These are phyloP conservation scores for Rhimphoctona megacephalus DNA, from an alignment of 2,888 invertebrate species.

Conservation along the genomic window DNA sequence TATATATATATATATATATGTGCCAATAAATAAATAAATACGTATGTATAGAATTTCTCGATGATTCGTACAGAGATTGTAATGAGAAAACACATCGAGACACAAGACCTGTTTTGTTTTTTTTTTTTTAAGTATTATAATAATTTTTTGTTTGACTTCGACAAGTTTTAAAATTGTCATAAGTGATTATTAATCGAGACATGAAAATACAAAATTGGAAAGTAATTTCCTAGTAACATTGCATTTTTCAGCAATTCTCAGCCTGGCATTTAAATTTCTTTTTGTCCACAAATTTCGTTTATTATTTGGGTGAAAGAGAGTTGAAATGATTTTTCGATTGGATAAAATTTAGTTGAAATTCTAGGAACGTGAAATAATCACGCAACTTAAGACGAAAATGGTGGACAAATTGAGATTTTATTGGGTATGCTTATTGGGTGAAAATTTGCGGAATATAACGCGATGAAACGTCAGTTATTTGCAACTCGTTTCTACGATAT, in stretches of 20 bases:
- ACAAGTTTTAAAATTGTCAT: not conserved
- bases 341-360: not conserved
- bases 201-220: conserved; percentile 54
- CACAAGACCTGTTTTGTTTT: conserved; percentile 2
- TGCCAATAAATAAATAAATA: conserved; percentile 3
- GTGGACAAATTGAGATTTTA: not conserved
- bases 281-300: not conserved
- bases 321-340: not conserved
- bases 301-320: not conserved
- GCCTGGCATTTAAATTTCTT: not conserved
- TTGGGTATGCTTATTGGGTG: not conserved
- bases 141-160: not conserved
- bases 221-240: not conserved
- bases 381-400: not conserved
- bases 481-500: not conserved
- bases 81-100: conserved; percentile 33
- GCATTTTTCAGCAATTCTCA: not conserved
- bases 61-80: conserved; percentile 35
- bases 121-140: not conserved
- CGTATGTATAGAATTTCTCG: conserved; percentile 25
- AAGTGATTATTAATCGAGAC: conserved; percentile 37
- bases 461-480: not conserved
- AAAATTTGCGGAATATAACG: not conserved
- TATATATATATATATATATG: not conserved
- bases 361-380: not conserved